Base-by-base conservation (phyloP, 2,797 vertebrate species). In the Ctenopoma kingsleyae region DNA sequence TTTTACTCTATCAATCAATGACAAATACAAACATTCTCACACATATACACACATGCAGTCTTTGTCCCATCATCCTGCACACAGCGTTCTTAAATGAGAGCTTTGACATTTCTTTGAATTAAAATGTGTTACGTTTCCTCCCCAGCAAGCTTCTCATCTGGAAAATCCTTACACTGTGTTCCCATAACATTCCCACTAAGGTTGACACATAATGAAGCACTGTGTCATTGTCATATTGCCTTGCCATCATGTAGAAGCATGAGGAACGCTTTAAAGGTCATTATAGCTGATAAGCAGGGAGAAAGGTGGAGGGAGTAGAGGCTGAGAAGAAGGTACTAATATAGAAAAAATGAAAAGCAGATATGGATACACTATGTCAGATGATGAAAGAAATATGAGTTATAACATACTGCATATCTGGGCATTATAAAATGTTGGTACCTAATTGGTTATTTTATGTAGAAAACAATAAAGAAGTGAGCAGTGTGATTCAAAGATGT, bases 191-290 rank as follows among this genome's bases (percentile, higher is more conserved):
- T 71, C 77, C 78, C 79, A 70, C 77, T 80, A 72, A 85, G 77
- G 70, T 72, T 81, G 81, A 84, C 79, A 82, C 81, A 23, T 82
- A 87, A 85, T 67, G 79, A 88, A 84, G 81, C 74, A 74, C 78
- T 80, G 84, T 74, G 87, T 87, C 86, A 82, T 61, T 79, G 85
- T 90, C 87, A 82, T 80, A 61, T 83, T 71, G 78, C 68, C 78
- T 79, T 43, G 54, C 78, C 73, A 55, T 71, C 82, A 80, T 55
- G 82, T 61, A 71, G 69, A 81, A 87, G 81, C 73, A 65, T 3
- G 40, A 70, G 65, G 65, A 79, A 67, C 52, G 8, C 71, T 85
- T 80, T 83, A 88, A 86, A 91, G 83, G 82, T 90, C 80, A 64
- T 79, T 78, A 78, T 43, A 83, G 73, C 64, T 58, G 74, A 88